Conservation (phyloP, 2,888 invertebrate genomes). For the Kuschelorhynchus macadamiae region DNA sequence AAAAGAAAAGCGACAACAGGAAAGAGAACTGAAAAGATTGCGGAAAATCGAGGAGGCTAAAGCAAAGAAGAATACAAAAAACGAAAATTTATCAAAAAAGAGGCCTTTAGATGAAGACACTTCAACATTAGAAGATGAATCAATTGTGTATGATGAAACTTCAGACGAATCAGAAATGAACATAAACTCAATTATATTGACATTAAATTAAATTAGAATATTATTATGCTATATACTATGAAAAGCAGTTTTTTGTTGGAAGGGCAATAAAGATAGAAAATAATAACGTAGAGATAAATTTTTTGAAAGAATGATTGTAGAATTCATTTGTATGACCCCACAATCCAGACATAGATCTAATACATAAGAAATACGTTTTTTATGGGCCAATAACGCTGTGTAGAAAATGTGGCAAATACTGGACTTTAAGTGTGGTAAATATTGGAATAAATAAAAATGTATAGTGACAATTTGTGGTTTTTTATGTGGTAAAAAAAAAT, state of each 20-base stretch:
- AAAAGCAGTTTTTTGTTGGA: conserved; percentile 1
- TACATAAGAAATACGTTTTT: conserved; percentile 11
- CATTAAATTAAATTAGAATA: background rate
- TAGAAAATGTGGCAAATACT: conserved; percentile 1
- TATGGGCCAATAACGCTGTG: conserved; percentile 3
- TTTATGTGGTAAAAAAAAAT: too few species aligned
- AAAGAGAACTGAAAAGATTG: conserved; percentile 15
- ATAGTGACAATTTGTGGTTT: background rate
- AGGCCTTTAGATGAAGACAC: too few species aligned
- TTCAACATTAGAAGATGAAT: conserved; percentile 3
- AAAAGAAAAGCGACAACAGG: conserved; percentile 1
- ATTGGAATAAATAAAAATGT: background rate
- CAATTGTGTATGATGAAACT: conserved; percentile 5
- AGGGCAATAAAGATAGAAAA: background rate
- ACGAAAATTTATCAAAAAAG: conserved; percentile 13
- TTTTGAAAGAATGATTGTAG: conserved; percentile 9
- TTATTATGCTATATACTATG: too few species aligned
- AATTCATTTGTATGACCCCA: conserved; percentile 12
- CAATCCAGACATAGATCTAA: conserved; percentile 6
- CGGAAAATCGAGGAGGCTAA: conserved; percentile 16
- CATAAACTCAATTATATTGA: conserved; percentile 1
- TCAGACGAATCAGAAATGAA: conserved; percentile 1
- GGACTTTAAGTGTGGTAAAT: background rate
- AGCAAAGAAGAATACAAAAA: conserved; percentile 2
- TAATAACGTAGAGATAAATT: conserved; percentile 7